A percentile compares a stretch with the other conserved stretches of the same genome.
Evolutionary conservation across 2,888 invertebrate genomes (phyloP).

Genomic region (Lycocerus yunnanus): DNA sequence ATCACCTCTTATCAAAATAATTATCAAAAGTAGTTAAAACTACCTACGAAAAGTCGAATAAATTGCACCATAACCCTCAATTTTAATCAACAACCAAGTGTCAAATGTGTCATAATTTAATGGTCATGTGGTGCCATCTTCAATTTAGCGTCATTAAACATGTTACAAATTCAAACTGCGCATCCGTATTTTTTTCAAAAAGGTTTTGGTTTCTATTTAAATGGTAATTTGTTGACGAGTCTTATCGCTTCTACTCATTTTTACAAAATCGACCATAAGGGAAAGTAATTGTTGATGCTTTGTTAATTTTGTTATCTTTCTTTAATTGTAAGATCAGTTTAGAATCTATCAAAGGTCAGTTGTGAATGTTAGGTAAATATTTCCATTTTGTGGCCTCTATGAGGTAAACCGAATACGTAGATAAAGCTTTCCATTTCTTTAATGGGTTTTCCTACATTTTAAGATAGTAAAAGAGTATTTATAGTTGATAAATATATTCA

Average conservation of each 20-base stretch:
- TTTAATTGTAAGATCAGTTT: too few species aligned
- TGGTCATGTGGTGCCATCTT: not conserved
- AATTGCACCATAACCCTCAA: conserved; percentile 1
- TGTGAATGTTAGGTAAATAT: not conserved
- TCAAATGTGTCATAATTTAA: not conserved
- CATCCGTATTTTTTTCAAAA: not conserved
- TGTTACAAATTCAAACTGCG: not conserved
- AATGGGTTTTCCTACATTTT: not conserved
- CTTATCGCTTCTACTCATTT: not conserved
- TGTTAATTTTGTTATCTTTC: too few species aligned
- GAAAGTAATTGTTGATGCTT: not conserved
- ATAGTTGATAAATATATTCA: not conserved
- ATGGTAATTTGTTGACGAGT: too few species aligned
- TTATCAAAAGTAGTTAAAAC: not conserved
- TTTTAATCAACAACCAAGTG: conserved; percentile 1
- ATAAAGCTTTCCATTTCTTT: not conserved
- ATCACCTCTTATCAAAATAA: not conserved
- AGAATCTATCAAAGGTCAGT: not conserved
- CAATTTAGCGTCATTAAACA: not conserved
- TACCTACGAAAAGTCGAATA: not conserved
- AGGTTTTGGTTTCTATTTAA: not conserved
- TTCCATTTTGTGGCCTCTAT: not conserved
- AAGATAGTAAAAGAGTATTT: not conserved
- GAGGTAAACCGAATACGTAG: not conserved
- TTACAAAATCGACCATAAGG: not conserved